These are phyloP conservation scores for Etheostoma nigrum DNA, from an alignment of 2,797 vertebrate genomes.

Conservation along the genomic window DNA sequence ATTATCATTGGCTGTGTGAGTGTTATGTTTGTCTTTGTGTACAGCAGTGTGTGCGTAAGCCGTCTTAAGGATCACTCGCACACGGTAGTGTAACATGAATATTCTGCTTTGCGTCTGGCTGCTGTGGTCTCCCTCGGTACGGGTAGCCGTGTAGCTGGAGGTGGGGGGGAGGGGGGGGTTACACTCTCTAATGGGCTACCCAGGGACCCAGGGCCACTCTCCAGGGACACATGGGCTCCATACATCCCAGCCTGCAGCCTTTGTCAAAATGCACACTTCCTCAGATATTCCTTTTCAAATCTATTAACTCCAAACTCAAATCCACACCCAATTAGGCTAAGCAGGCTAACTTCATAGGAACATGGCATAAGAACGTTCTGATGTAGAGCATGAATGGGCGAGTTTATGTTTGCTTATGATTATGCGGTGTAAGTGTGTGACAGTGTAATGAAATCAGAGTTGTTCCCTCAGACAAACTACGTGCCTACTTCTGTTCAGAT, in stretches of 20 bases:
- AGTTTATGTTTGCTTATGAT: slow-evolving; percentile 50
- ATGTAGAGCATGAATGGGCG: slow-evolving; percentile 4
- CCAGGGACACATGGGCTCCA: slow-evolving; percentile 75
- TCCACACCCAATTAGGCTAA: slow-evolving; percentile 82
- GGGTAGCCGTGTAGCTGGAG: slow-evolving; percentile 63
- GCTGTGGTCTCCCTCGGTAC: slow-evolving; percentile 68
- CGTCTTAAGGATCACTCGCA: slow-evolving; percentile 66
- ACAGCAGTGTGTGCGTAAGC: slow-evolving; percentile 50
- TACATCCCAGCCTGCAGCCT: slow-evolving; percentile 73
- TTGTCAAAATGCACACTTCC: slow-evolving; percentile 83
- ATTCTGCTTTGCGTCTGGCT: slow-evolving; percentile 76
- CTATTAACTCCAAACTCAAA: slow-evolving; percentile 83
- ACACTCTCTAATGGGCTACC: slow-evolving; percentile 84
- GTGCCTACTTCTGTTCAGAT: slow-evolving; percentile 12
- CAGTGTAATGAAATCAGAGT: slow-evolving; percentile 22
- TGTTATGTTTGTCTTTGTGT: slow-evolving; percentile 42
- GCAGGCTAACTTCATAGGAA: slow-evolving; percentile 72
- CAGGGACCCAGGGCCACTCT: slow-evolving; percentile 79
- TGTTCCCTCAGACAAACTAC: background rate
- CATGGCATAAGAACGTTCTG: slow-evolving; percentile 54
- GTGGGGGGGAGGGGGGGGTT: slow-evolving; percentile 52
- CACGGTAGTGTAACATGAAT: slow-evolving; percentile 75
- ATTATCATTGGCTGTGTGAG: slow-evolving; percentile 14
- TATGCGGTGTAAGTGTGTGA: slow-evolving; percentile 15
- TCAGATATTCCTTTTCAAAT: slow-evolving; percentile 88